Base-by-base conservation (phyloP, 2,113 vertebrate species). In the Microtus pennsylvanicus region DNA sequence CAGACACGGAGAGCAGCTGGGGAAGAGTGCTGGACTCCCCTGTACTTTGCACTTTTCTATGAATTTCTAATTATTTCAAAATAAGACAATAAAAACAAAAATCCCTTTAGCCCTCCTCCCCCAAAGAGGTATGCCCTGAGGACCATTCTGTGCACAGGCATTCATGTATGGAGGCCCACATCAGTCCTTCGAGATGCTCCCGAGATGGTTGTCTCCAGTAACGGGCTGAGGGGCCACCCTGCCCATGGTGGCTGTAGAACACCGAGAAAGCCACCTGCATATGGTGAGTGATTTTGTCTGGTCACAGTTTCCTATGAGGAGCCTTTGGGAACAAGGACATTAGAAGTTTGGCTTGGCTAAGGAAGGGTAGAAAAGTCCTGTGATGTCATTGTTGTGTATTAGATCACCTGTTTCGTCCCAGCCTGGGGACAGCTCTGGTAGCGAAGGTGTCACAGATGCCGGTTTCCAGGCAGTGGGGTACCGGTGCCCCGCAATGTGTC, bases 1-100 rank as follows among this genome's bases (percentile, higher is more conserved):
- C 24, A 42, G 81, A 63, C 13, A 7, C 0, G 24, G 22, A n/a
- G 78, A 24, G 4, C 63, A 5, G 17, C n/a, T 14, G 50, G 52
- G 12, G 1, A 87, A 16, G 28, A 26, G 6, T 3, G 5, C 12
- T 35, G 19, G n/a, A n/a, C 9, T 83, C 45, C 35, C 30, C 26
- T 45, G 3, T 14, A 30, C 82, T 52, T 52, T 58, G 24, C 30
- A 69, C 72, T 58, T 95, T 69, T n/a, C 33, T 61, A 22, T 76
- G 28, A 69, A 72, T 83, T 70, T 82, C 21, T 81, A 72, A 86
- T 81, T 65, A 81, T 72, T 94, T 90, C 80, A 65, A 89, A 85
- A 45, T 76, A 61, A 86, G 33, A 55, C 8, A 24, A 13, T 1
- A 63, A 50, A 45, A 89, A 76, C 38, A 90, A 76, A 89, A 38